These are phyloP conservation scores for Heteractis magnifica DNA, from an alignment of 92 coral and sea anemone genomes.

Conservation along the genomic window DNA sequence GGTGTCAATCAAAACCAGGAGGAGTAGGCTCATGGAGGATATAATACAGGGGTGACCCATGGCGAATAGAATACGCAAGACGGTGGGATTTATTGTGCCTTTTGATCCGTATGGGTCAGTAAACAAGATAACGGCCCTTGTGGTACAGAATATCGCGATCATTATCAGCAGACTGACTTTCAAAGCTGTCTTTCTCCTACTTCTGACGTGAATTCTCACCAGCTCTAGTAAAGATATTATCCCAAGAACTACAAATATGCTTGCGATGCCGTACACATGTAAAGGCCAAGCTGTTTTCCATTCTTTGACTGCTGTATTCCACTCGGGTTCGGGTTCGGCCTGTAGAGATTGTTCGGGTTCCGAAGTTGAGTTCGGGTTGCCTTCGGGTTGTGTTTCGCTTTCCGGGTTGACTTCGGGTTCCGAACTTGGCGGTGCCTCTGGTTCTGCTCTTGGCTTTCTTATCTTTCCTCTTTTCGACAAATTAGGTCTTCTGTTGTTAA, in stretches of 20 bases:
- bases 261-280: slow-evolving; percentile 81
- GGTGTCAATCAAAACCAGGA: slow-evolving; percentile 91
- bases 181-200: slow-evolving; percentile 55
- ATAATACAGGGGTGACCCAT: slow-evolving; percentile 91
- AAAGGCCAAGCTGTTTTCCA: slow-evolving; percentile 95
- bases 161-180: slow-evolving; percentile 68
- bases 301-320: slow-evolving; percentile 64
- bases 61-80: slow-evolving; percentile 68
- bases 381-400: slow-evolving; percentile 33
- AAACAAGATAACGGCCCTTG: slow-evolving; percentile 69
- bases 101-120: slow-evolving; percentile 81
- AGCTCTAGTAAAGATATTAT: slow-evolving; percentile 61
- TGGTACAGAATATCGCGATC: slow-evolving; percentile 62
- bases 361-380: slow-evolving; percentile 31
- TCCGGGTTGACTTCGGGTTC: slow-evolving; percentile 21
- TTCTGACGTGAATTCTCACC: slow-evolving; percentile 50
- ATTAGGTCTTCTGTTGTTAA: not conserved
- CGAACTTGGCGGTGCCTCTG: slow-evolving; percentile 8
- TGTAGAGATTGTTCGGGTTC: slow-evolving; percentile 78
- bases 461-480: not conserved
- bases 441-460: slow-evolving; percentile 19
- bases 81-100: slow-evolving; percentile 38
- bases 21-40: slow-evolving; percentile 76
- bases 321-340: slow-evolving; percentile 98
- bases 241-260: slow-evolving; percentile 51